Evolutionary conservation across 2,888 invertebrate genomes (phyloP).

Genomic region (Xanthorhoe designata): DNA sequence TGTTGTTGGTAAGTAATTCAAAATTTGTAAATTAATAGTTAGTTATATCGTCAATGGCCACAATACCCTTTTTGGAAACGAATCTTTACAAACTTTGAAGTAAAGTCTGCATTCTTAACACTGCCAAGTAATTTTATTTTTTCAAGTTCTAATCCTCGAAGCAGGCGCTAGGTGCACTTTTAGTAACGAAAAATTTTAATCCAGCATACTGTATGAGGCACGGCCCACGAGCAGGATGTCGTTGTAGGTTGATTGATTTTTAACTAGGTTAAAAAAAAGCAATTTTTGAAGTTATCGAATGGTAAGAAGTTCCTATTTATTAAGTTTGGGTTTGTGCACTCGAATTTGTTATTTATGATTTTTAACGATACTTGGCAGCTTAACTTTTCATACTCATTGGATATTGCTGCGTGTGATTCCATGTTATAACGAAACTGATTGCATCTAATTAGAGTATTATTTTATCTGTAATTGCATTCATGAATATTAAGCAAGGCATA

Average conservation of each 20-base stretch:
- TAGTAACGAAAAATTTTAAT: constrained; percentile 14
- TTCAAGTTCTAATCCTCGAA: constrained; percentile 21
- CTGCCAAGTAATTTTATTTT: constrained; percentile 19
- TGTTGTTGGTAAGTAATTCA: background rate
- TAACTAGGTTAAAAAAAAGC: background rate
- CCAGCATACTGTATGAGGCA: background rate
- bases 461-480: background rate
- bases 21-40: background rate
- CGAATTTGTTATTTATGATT: background rate
- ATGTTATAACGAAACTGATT: background rate
- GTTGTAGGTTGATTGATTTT: background rate
- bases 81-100: background rate
- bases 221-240: background rate
- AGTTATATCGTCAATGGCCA: background rate
- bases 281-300: background rate
- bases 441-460: too few relatives aligned
- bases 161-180: constrained; percentile 19
- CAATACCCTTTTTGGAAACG: too few relatives aligned
- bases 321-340: background rate
- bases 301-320: background rate
- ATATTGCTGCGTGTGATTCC: background rate
- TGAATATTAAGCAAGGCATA: background rate
- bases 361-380: background rate
- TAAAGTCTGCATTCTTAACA: background rate
- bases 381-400: background rate